Percentiles rank a stretch among this genome's conserved stretches.
These are phyloP conservation scores for Cotesia congregata DNA, from an alignment of 2,888 invertebrate genomes.

Conservation along the genomic window DNA sequence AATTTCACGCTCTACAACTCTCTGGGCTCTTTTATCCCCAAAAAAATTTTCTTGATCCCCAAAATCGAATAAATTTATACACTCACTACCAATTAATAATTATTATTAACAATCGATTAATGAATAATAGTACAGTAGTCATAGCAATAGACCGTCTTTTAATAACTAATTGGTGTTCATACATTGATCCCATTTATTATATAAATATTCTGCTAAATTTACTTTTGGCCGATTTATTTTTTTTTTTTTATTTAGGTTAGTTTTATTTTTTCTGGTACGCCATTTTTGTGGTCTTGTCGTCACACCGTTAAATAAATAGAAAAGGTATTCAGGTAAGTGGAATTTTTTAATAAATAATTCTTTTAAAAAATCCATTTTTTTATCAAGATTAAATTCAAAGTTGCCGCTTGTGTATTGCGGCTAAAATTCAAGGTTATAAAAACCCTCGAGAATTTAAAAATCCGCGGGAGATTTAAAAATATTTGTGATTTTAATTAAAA, in stretches of 20 bases:
- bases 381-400: background rate
- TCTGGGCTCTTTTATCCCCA: no score
- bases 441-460: background rate
- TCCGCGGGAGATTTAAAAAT: background rate
- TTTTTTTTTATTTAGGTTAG: slow-evolving; percentile 20
- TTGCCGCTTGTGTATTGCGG: background rate
- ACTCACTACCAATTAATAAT: slow-evolving; percentile 6
- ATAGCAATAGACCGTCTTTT: slow-evolving; percentile 65
- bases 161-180: slow-evolving; percentile 70
- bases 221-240: slow-evolving; percentile 21
- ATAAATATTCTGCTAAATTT: slow-evolving; percentile 48
- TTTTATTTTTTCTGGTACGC: slow-evolving; percentile 28
- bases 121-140: slow-evolving; percentile 47
- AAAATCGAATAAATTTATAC: background rate
- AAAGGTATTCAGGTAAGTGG: background rate
- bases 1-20: no score
- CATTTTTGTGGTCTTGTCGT: slow-evolving; percentile 15
- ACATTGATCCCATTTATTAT: slow-evolving; percentile 68
- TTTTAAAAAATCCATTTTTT: slow-evolving; percentile 2
- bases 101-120: slow-evolving; percentile 48
- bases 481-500: background rate
- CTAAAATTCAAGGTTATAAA: background rate
- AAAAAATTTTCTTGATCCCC: background rate
- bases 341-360: background rate
- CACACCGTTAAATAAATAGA: slow-evolving; percentile 23